Evolutionary conservation across 1,140 invertebrate genomes (phyloP).

Genomic region (Pissodes strobi): DNA sequence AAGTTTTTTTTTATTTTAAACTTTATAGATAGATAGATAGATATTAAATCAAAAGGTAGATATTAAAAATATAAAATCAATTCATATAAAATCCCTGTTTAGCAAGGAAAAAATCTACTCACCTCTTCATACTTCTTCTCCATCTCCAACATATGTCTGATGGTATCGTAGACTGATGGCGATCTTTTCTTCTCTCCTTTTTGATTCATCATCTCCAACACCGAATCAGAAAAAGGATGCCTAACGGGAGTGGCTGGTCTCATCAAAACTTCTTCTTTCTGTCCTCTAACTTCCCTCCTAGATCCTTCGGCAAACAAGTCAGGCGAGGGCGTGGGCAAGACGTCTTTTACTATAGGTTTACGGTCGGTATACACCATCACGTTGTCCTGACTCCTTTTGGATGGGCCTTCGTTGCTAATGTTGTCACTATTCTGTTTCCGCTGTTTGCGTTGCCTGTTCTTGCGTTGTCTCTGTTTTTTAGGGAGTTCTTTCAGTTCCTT

Average conservation of each 20-base stretch:
- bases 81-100: no score
- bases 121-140: slow-evolving; percentile 59
- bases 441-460: slow-evolving; percentile 26
- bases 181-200: slow-evolving; percentile 49
- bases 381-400: slow-evolving; percentile 10
- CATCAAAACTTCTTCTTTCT: slow-evolving; percentile 66
- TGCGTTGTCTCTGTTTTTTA: slow-evolving; percentile 47
- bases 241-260: slow-evolving; percentile 60
- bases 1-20: no score
- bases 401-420: slow-evolving; percentile 22
- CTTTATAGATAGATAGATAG: no score
- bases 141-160: slow-evolving; percentile 61
- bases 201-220: slow-evolving; percentile 55
- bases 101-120: no score
- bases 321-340: background rate
- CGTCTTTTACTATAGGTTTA: slow-evolving; percentile 38
- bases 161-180: slow-evolving; percentile 61
- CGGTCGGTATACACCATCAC: slow-evolving; percentile 35
- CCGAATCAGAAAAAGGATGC: slow-evolving; percentile 57
- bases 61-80: no score
- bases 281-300: slow-evolving; percentile 54
- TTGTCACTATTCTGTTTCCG: slow-evolving; percentile 31
- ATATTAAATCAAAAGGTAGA: no score
- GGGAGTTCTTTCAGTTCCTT: slow-evolving; percentile 63
- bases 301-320: slow-evolving; percentile 34